Base-by-base conservation (phyloP, 2,888 invertebrate species). In the Elmis aenea region DNA sequence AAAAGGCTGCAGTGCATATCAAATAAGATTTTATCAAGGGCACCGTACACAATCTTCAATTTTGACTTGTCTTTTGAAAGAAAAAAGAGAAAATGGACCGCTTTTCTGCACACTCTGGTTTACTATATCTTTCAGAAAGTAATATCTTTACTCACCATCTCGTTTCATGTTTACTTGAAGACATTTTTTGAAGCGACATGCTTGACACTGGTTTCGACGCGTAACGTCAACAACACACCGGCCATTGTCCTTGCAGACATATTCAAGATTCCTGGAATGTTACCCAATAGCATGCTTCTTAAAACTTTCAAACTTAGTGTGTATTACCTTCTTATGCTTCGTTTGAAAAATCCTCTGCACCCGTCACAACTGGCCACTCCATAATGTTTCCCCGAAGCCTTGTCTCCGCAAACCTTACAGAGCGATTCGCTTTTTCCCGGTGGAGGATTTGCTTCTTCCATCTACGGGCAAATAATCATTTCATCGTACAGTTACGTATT, bases 261-360 rank as follows among this genome's bases (percentile, higher is more conserved):
- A 93, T 62, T 90, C 87, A 57, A 92, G 69, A 64, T 89, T 90
- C 54, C 92, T 88, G 64, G 12, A 61, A 25, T 9, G 21, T 21
- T 6, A 13, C 2, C 9, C 1, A n/a, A 23, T n/a, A n/a, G n/a
- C n/a, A n/a, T n/a, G 18, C 18, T 6, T 18, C 18, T 18, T 18
- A 18, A 6, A 6, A 18, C 8, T 18, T 18, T 18, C 5, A 18
- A 18, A 18, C 8, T 6, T 18, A 6, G 18, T 18, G 18, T 18
- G 18, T 5, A 54, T 61, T 71, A 85, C 85, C 87, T 79, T 61
- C 94, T 74, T 52, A 94, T 91, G 60, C 89, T 89, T 49, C 93
- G 72, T 66, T 94, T 95, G 73, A 95, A 95, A 72, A 95, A 94
- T 3, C 94, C 94, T 30, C 94, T 73, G 63, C 92, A 93, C 18